Conservation (phyloP, 2,113 vertebrate genomes). For the Epinephelus fuscoguttatus region DNA sequence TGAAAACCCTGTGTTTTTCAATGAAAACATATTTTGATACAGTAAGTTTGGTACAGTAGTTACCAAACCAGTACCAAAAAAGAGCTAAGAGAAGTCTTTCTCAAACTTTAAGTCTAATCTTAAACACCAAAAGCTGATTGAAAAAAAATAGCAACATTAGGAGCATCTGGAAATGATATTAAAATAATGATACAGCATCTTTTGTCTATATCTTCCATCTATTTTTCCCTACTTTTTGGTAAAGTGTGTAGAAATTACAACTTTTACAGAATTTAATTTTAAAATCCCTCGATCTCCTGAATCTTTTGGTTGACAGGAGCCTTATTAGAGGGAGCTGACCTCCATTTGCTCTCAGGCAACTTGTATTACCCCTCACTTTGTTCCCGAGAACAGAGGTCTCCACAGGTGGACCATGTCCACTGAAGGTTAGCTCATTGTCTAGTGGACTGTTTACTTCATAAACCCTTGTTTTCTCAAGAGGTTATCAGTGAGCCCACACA, state of each 20-base stretch:
- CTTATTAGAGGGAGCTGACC: neutral
- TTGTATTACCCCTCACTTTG: conserved; percentile 19
- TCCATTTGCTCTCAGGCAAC: neutral
- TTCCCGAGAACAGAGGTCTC: conserved; percentile 15
- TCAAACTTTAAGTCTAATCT: no score
- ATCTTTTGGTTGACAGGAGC: neutral
- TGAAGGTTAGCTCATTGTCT: conserved; percentile 50
- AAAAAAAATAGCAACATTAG: no score
- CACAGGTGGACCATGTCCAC: conserved; percentile 25
- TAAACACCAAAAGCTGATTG: no score
- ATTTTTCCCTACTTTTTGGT: neutral
- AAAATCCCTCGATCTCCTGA: neutral
- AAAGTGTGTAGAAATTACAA: neutral
- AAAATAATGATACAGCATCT: no score
- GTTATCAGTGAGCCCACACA: conserved; percentile 47
- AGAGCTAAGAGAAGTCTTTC: no score
- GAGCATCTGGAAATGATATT: no score
- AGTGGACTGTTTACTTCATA: conserved; percentile 29
- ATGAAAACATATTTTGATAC: no score
- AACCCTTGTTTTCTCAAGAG: conserved; percentile 52
- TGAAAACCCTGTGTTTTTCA: no score
- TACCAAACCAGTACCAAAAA: no score
- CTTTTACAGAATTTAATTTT: no score
- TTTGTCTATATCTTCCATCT: neutral
- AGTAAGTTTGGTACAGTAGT: no score